These are phyloP conservation scores for Pristionchus arcanus DNA, from an alignment of 2,888 invertebrate species.

Conservation along the genomic window DNA sequence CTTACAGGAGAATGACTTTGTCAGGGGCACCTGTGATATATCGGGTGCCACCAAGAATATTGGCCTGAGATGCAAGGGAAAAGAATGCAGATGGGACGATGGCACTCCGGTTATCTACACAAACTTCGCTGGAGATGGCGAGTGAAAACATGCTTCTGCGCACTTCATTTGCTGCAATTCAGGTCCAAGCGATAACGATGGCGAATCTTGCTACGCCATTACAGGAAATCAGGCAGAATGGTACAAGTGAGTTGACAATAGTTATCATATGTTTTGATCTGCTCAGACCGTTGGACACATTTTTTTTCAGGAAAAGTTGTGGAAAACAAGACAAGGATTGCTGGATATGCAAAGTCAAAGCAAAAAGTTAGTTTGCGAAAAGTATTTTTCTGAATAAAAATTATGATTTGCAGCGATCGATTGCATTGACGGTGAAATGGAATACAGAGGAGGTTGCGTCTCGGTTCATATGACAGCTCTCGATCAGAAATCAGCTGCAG, in stretches of 20 bases:
- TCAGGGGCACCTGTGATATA: neutral
- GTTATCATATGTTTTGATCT: too few relatives aligned
- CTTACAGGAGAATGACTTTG: neutral
- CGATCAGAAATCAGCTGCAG: neutral
- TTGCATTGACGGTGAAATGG: neutral
- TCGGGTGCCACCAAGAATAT: neutral
- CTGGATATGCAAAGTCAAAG: slow-evolving; percentile 9
- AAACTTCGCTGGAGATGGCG: neutral
- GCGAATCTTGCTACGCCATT: neutral
- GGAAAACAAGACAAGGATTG: neutral
- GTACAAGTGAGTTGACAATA: neutral
- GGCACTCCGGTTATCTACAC: neutral
- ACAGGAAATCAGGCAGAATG: neutral
- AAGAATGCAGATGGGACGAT: neutral
- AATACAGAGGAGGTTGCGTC: neutral
- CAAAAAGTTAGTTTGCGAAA: neutral
- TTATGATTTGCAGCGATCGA: neutral
- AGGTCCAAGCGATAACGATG: neutral
- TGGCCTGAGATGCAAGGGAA: neutral
- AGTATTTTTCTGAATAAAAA: neutral
- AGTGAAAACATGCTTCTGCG: too few relatives aligned
- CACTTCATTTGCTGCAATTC: neutral
- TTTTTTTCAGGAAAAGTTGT: neutral
- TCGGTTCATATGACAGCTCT: neutral
- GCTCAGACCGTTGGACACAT: too few relatives aligned